A percentile compares a stretch with the other conserved stretches of the same genome.
Evolutionary conservation across 2,113 vertebrate species (phyloP).

Genomic region (Channa maculata): DNA sequence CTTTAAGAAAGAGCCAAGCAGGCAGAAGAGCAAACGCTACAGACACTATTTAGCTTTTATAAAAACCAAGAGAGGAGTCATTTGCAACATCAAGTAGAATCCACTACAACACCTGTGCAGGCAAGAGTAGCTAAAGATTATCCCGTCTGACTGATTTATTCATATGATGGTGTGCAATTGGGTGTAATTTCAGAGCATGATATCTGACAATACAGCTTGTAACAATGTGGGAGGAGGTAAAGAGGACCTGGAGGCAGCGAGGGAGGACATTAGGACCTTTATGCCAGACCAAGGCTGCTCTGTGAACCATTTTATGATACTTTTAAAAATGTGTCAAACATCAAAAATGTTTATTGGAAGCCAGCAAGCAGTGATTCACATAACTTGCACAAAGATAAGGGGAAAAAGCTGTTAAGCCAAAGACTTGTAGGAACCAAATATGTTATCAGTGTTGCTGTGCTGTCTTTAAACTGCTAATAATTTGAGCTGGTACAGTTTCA

Average conservation of each 20-base stretch:
- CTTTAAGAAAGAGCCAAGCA: too few relatives aligned
- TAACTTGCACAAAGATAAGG: slow-evolving; percentile 12
- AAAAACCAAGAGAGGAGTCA: background rate
- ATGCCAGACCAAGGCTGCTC: background rate
- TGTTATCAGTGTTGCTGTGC: background rate
- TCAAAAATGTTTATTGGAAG: background rate
- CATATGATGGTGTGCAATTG: background rate
- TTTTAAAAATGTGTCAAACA: background rate
- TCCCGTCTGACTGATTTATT: background rate
- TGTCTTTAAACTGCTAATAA: background rate
- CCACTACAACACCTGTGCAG: background rate
- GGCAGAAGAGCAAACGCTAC: background rate
- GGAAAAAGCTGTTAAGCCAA: background rate
- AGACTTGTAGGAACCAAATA: background rate
- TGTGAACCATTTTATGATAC: slow-evolving; percentile 5
- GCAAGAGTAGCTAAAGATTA: background rate
- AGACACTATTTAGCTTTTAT: background rate
- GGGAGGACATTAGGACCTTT: slow-evolving; percentile 17
- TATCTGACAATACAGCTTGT: too few relatives aligned
- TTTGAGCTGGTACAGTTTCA: background rate
- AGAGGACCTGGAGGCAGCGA: background rate
- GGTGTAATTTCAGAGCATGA: background rate
- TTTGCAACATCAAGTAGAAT: background rate
- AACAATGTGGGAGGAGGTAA: background rate
- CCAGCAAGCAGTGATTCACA: background rate